Evolutionary conservation across 2,888 invertebrate species (phyloP).

Genomic region (Tetranychus truncatus): DNA sequence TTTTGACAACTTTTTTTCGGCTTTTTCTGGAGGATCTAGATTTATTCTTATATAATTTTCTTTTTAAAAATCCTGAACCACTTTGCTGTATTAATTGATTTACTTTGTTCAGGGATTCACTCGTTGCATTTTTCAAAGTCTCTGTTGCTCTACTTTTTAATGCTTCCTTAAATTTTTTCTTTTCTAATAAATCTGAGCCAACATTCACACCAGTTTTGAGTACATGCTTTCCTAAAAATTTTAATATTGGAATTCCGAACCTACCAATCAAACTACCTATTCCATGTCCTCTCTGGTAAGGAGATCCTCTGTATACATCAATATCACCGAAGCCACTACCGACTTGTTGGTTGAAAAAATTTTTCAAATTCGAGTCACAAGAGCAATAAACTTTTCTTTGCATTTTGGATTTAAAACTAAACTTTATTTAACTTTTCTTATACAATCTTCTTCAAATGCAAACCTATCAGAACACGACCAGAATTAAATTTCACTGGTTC

Average conservation of each 20-base stretch:
- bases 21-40: not conserved
- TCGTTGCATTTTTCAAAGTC: not conserved
- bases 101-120: not conserved
- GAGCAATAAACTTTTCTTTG: not conserved
- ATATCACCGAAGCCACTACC: slow-evolving; percentile 3
- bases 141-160: not conserved
- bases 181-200: not conserved
- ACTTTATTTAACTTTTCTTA: too few relatives aligned
- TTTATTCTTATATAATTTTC: not conserved
- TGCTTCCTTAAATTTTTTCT: not conserved
- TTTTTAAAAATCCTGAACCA: not conserved
- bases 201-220: not conserved
- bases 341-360: slow-evolving; percentile 3
- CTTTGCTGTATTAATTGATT: not conserved
- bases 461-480: not conserved
- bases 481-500: not conserved
- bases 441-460: not conserved
- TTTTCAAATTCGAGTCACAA: slow-evolving; percentile 2
- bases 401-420: too few relatives aligned
- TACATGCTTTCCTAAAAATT: not conserved
- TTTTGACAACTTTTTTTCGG: too few relatives aligned
- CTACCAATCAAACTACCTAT: not conserved
- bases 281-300: slow-evolving; percentile 14
- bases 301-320: not conserved
- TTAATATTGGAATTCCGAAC: not conserved